A percentile compares a stretch with the other conserved stretches of the same genome.
These are phyloP conservation scores for Murina feae DNA, from an alignment of 2,113 vertebrate species.

Conservation along the genomic window DNA sequence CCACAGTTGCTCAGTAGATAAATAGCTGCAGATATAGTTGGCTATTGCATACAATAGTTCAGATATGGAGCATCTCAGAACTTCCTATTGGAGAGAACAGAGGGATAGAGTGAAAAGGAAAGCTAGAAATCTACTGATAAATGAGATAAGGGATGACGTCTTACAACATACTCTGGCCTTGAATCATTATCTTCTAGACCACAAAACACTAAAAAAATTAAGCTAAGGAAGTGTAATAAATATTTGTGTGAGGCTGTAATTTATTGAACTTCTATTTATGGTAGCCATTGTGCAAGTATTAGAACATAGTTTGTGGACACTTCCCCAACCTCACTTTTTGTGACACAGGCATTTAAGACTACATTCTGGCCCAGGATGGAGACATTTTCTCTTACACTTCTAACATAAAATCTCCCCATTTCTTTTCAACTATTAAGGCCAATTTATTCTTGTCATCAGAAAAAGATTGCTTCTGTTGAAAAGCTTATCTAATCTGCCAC, in stretches of 20 bases:
- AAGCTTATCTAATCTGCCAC: not conserved
- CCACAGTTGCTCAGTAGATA: not conserved
- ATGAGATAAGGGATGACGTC: not conserved
- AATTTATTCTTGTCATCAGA: not conserved
- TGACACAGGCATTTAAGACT: not conserved
- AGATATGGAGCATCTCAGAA: not conserved
- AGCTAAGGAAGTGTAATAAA: not conserved
- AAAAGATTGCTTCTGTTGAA: not conserved
- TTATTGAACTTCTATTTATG: not conserved
- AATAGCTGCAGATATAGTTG: not conserved
- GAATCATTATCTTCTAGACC: not conserved
- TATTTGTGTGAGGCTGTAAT: not conserved
- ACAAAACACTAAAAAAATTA: not conserved
- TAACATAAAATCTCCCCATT: not conserved
- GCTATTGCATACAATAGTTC: not conserved
- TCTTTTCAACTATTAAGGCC: not conserved
- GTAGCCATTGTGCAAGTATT: not conserved
- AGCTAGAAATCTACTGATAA: not conserved
- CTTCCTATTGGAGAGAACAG: not conserved
- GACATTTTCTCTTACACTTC: rapidly evolving
- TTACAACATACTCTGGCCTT: not conserved
- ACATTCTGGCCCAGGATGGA: not conserved
- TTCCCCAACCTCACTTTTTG: rapidly evolving
- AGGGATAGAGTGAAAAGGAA: not conserved
- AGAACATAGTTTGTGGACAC: not conserved